Conservation (phyloP, 2,113 vertebrate genomes). For the Epinephelus cyanopodus region DNA sequence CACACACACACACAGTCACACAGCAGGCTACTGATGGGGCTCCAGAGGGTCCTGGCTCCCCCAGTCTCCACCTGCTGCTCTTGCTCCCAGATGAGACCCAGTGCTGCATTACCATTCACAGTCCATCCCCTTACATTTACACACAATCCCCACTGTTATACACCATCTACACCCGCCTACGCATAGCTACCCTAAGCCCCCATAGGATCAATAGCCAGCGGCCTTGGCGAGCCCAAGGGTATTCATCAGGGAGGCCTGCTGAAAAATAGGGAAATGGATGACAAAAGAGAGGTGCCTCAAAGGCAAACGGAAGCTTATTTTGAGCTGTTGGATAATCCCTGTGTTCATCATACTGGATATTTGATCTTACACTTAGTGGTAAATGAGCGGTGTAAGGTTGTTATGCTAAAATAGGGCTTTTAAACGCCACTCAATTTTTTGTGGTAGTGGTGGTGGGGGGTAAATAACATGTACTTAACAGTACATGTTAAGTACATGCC, state of each 20-base stretch:
- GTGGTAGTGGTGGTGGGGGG: too few species aligned
- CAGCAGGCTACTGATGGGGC: constrained; percentile 82
- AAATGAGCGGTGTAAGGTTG: constrained; percentile 52
- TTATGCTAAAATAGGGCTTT: constrained; percentile 16
- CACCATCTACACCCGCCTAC: constrained; percentile 1
- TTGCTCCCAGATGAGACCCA: constrained; percentile 82
- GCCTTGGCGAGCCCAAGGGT: constrained; percentile 54
- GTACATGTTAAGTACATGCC: too few species aligned
- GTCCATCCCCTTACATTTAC: constrained; percentile 40
- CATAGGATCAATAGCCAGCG: constrained; percentile 79
- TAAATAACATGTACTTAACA: too few species aligned
- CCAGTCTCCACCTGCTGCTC: constrained; percentile 84
- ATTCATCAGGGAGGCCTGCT: constrained; percentile 53
- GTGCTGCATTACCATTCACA: constrained; percentile 67
- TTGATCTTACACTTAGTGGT: constrained; percentile 62
- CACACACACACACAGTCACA: constrained; percentile 31
- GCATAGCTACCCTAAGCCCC: constrained; percentile 33
- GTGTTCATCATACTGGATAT: constrained; percentile 59
- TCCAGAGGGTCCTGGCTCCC: constrained; percentile 74
- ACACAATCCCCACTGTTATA: constrained; percentile 25
- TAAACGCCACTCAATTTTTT: constrained; percentile 57
- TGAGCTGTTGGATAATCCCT: constrained; percentile 69
- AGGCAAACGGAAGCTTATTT: constrained; percentile 64
- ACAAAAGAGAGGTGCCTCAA: constrained; percentile 67
- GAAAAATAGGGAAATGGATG: constrained; percentile 60